Percentiles rank a stretch among this genome's conserved stretches.
Conservation (phyloP, 2,113 vertebrate genomes). For the Sylvietta virens region DNA sequence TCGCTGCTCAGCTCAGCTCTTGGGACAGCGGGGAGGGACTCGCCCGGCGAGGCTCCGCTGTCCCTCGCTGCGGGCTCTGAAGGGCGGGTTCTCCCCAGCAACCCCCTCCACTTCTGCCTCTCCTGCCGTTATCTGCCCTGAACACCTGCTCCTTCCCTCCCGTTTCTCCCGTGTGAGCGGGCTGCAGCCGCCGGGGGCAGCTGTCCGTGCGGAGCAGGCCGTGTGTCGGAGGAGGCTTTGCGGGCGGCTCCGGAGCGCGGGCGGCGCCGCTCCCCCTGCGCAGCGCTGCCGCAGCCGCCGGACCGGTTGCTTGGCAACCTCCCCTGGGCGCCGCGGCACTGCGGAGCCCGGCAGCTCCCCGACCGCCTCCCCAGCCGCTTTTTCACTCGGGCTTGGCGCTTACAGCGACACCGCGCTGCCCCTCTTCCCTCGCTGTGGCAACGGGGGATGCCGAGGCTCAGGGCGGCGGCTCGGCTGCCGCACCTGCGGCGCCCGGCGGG, state of each 20-base stretch:
- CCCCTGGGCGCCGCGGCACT: slow-evolving; percentile 23
- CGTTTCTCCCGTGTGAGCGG: background rate
- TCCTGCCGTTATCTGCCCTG: background rate
- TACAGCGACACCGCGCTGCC: background rate
- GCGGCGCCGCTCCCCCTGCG: background rate
- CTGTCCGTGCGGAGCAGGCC: background rate
- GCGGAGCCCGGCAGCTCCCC: background rate
- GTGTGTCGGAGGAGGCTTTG: background rate
- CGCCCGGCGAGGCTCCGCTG: background rate
- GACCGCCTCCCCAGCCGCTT: background rate
- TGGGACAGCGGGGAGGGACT: background rate
- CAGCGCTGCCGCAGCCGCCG: slow-evolving; percentile 52
- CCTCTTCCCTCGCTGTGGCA: no score
- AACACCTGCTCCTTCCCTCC: background rate
- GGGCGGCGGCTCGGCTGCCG: background rate
- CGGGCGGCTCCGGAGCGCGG: background rate
- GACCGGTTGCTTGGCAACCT: slow-evolving; percentile 56
- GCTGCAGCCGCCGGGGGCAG: background rate
- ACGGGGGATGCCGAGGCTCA: fast-evolving
- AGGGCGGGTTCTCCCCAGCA: background rate
- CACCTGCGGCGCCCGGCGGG: background rate
- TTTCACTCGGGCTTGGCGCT: background rate
- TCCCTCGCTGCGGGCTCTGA: background rate
- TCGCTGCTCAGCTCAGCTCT: background rate
- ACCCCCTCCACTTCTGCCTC: background rate